Evolutionary conservation across 2,888 invertebrate species (phyloP).

Genomic region (Pollenia angustigena): DNA sequence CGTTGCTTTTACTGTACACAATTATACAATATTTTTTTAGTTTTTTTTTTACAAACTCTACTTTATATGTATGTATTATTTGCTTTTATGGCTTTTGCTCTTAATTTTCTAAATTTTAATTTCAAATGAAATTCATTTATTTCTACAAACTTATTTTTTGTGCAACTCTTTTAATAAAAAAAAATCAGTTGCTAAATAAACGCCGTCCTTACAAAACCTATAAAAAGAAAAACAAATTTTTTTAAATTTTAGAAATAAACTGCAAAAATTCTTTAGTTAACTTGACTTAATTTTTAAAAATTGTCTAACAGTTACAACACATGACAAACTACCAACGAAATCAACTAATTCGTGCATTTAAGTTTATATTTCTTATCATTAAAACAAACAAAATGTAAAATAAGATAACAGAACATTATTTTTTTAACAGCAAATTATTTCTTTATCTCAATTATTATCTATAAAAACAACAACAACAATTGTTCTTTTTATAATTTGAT

Average conservation of each 20-base stretch:
- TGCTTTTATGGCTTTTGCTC: conserved; percentile 55
- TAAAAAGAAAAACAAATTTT: background rate
- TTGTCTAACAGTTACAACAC: background rate
- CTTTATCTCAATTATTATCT: conserved; percentile 66
- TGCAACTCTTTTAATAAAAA: conserved; percentile 29
- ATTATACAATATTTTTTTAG: background rate
- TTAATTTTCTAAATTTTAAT: conserved; percentile 56
- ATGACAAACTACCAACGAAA: conserved; percentile 31
- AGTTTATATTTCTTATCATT: conserved; percentile 56
- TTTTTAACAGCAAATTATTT: background rate
- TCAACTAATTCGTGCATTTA: conserved; percentile 25
- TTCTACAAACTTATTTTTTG: conserved; percentile 30
- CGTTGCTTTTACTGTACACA: conserved; percentile 4
- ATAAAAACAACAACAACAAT: conserved; percentile 22
- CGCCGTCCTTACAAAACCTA: conserved; percentile 31
- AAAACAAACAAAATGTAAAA: conserved; percentile 54
- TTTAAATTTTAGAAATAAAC: no score
- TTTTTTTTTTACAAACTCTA: conserved; percentile 34
- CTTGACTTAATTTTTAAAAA: no score
- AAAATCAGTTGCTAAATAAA: conserved; percentile 60
- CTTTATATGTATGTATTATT: conserved; percentile 7
- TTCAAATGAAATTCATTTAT: conserved; percentile 58
- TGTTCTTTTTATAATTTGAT: conserved; percentile 40
- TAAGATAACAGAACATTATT: conserved; percentile 52
- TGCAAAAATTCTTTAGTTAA: no score